Conservation (phyloP, 2,888 invertebrate genomes). For the Leucophenga montana region DNA sequence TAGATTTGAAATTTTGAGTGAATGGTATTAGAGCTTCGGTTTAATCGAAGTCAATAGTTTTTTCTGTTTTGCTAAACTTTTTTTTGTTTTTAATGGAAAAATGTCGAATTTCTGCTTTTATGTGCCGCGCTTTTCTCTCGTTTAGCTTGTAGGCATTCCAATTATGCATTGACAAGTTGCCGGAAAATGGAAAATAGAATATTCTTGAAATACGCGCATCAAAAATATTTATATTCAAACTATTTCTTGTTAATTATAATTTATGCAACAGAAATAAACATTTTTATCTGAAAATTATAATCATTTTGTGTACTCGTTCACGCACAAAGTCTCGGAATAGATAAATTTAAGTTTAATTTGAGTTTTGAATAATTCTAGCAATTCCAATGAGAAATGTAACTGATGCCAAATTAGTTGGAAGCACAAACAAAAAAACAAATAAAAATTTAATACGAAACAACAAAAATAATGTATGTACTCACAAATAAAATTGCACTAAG, state of each 20-base stretch:
- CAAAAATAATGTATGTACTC: conserved; percentile 29
- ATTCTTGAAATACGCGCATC: neutral
- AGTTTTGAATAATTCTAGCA: neutral
- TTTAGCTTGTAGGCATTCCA: conserved; percentile 10
- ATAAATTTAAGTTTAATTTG: neutral
- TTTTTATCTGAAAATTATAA: too few relatives aligned
- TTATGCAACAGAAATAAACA: neutral
- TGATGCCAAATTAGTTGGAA: neutral
- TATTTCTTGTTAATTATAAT: too few relatives aligned
- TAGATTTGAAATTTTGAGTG: too few relatives aligned
- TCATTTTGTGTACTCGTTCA: too few relatives aligned
- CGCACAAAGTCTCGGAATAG: too few relatives aligned
- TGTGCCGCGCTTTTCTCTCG: neutral
- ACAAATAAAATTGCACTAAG: too few relatives aligned
- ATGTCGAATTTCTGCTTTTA: conserved; percentile 23
- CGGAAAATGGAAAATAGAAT: neutral
- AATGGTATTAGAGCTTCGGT: too few relatives aligned
- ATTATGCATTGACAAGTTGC: conserved; percentile 29
- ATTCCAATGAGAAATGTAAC: conserved; percentile 11
- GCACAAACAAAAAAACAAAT: neutral
- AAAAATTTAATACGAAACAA: conserved; percentile 26
- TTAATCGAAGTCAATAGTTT: too few relatives aligned
- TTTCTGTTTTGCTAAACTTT: too few relatives aligned
- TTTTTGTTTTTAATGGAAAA: conserved; percentile 10
- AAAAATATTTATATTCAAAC: too few relatives aligned